Evolutionary conservation across 1,140 invertebrate genomes (phyloP).

Genomic region (Ridgeia piscesae): DNA sequence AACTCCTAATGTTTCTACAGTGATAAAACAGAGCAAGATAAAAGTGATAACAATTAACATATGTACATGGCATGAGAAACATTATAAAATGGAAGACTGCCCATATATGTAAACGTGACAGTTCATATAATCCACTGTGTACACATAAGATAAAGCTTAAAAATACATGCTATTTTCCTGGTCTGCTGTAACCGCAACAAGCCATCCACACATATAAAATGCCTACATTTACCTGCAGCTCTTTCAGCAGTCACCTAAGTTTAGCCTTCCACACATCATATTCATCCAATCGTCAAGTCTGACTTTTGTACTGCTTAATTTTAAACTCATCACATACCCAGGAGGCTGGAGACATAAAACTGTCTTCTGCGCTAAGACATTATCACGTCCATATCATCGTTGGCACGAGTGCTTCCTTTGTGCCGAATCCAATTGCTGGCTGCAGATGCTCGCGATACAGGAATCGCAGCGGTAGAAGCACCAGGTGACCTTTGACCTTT

Average conservation of each 20-base stretch:
- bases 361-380: not conserved
- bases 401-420: slow-evolving; percentile 71
- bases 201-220: not conserved
- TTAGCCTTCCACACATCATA: not conserved
- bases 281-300: not conserved
- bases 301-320: not conserved
- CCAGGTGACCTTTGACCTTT: slow-evolving; percentile 77
- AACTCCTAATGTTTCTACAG: not conserved
- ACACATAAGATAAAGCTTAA: not conserved
- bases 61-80: not conserved
- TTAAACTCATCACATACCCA: not conserved
- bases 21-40: not conserved
- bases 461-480: slow-evolving; percentile 83
- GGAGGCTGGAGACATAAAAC: not conserved
- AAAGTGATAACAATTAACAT: not conserved
- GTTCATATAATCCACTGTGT: not conserved
- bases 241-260: not conserved
- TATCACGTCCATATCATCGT: slow-evolving; percentile 59
- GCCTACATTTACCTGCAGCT: not conserved
- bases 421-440: slow-evolving; percentile 67
- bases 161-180: not conserved
- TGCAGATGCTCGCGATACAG: slow-evolving; percentile 74
- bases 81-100: not conserved
- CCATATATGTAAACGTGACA: not conserved
- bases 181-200: too few relatives aligned